phyloP scores from a whole-genome alignment of 2,113 vertebrate species.

The Dasyurus viverrinus region DNA sequence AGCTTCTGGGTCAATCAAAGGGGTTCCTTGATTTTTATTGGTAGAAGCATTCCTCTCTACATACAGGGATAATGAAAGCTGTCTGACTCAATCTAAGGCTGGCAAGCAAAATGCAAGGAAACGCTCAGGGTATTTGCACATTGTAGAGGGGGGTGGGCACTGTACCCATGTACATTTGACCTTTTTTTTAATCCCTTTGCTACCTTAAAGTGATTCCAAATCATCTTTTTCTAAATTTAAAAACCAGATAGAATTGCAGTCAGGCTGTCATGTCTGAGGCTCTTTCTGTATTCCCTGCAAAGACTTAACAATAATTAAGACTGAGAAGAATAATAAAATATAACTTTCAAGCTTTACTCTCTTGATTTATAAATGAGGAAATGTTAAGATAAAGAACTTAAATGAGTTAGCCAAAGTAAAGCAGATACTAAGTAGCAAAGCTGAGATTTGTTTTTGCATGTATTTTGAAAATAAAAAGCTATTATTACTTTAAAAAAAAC shows the following conservation, averaged over 20 bases:
- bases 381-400: background rate
- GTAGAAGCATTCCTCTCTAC: background rate
- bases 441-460: background rate
- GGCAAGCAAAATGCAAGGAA: background rate
- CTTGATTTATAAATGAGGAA: slow-evolving; percentile 7
- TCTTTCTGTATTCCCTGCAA: background rate
- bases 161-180: background rate
- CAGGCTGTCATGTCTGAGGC: background rate
- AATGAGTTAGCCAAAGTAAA: background rate
- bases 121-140: background rate
- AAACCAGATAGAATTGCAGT: background rate
- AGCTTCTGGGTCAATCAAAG: background rate
- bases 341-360: background rate
- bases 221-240: background rate
- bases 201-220: background rate
- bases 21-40: background rate
- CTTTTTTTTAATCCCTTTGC: background rate
- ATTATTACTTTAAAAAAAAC: background rate
- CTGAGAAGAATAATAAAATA: background rate
- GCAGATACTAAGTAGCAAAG: background rate
- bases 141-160: accelerated
- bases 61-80: background rate
- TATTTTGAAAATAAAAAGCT: no score
- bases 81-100: background rate
- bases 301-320: background rate